These are phyloP conservation scores for Epistrophella euchroma DNA, from an alignment of 2,888 invertebrate genomes.

Conservation along the genomic window DNA sequence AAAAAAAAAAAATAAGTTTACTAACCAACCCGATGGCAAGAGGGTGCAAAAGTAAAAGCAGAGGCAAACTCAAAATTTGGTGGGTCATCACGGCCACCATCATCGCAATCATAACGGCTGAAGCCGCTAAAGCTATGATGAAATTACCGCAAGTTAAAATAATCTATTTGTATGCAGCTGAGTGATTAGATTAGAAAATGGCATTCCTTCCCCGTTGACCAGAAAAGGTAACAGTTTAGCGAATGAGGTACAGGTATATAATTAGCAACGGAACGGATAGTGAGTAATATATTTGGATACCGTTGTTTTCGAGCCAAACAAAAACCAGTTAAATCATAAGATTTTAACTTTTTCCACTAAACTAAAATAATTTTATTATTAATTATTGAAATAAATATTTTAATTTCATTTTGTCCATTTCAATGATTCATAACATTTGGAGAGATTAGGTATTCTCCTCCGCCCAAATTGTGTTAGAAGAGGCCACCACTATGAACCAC, in stretches of 20 bases:
- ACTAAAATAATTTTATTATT: not conserved
- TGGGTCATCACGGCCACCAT: slow-evolving; percentile 26
- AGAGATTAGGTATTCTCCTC: slow-evolving; percentile 54
- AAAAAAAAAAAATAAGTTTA: slow-evolving; percentile 1
- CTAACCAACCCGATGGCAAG: not conserved
- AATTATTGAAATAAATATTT: slow-evolving; percentile 46
- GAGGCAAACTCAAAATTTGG: not conserved
- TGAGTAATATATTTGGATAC: slow-evolving; percentile 3
- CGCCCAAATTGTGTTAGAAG: slow-evolving; percentile 68
- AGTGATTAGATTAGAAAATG: slow-evolving; percentile 34
- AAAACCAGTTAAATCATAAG: slow-evolving; percentile 25
- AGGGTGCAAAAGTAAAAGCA: not conserved
- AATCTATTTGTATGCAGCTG: slow-evolving; percentile 38
- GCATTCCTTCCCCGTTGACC: slow-evolving; percentile 23
- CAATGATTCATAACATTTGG: slow-evolving; percentile 66
- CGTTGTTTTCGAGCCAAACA: not conserved
- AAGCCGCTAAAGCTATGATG: slow-evolving; percentile 14
- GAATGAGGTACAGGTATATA: not conserved
- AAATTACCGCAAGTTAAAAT: slow-evolving; percentile 18
- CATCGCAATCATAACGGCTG: not conserved
- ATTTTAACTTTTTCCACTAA: not conserved
- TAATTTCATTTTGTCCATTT: slow-evolving; percentile 47
- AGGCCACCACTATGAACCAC: slow-evolving; percentile 44
- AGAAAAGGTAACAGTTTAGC: slow-evolving; percentile 30
- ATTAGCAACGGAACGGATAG: not conserved